A percentile compares a stretch with the other conserved stretches of the same genome.
Conservation (phyloP, 2,888 invertebrate species). For the Orthosia incerta region DNA sequence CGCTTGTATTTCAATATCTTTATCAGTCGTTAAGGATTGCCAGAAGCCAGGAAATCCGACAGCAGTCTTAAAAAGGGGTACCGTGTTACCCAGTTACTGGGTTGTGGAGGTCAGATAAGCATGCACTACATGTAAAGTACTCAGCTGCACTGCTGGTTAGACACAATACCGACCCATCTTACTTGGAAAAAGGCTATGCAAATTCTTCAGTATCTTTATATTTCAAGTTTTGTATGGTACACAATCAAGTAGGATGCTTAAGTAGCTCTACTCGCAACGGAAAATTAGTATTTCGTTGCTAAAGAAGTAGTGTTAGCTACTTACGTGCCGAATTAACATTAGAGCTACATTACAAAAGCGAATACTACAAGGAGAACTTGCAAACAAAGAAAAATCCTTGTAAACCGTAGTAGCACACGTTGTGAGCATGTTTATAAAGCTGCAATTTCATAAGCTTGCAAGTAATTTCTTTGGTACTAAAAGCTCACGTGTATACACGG, state of each 20-base stretch:
- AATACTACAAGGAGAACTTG: not conserved
- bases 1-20: no score
- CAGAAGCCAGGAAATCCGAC: no score
- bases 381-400: slow-evolving; percentile 6
- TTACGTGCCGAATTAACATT: slow-evolving; percentile 17
- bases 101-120: no score
- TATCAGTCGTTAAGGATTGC: no score
- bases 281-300: not conserved
- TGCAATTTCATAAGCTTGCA: slow-evolving; percentile 1
- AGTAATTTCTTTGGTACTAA: slow-evolving; percentile 16
- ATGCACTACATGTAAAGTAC: no score
- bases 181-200: no score
- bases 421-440: slow-evolving; percentile 6
- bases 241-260: not conserved
- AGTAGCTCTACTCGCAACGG: not conserved
- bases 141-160: no score
- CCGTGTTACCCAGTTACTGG: no score
- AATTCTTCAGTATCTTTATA: no score
- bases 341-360: not conserved
- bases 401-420: not conserved
- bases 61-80: no score
- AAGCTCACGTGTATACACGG: slow-evolving; percentile 34
- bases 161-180: no score
- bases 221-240: no score
- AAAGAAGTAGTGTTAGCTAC: not conserved